Base-by-base conservation (phyloP, 2,888 invertebrate genomes). In the Cephus spinipes region DNA sequence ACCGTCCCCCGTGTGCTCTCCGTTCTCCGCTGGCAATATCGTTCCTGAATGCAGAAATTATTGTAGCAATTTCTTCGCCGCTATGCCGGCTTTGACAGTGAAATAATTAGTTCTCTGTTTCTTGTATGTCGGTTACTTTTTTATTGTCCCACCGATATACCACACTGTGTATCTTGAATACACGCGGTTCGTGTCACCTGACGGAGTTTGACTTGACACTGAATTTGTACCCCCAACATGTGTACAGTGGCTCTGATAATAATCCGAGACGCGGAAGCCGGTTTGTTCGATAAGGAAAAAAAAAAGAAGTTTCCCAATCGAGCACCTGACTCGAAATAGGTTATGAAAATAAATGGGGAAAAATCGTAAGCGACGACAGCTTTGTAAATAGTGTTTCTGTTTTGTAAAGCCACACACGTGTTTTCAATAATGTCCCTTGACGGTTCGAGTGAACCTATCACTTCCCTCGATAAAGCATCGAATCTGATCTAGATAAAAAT, bases 31-130 rank as follows among this genome's bases (percentile, higher is more conserved):
- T n/a, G 23, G 74, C 33, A 32, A 74, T 74, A 36, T 74, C 74
- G 36, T 11, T 3, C 35, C 35, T 74, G 74, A 74, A 74, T 74
- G 74, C 35, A 74, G 74, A 74, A 74, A 74, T 74, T 74, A 74
- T 74, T 74, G 74, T 74, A 74, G 74, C 74, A 74, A 74, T 74
- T 74, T 33, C 74, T 74, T 74, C 74, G 74, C 31, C 74, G 33
- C 11, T 74, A 15, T 36, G 74, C 31, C 71, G 31, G 32, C 71
- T 71, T 71, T 71, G 71, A 71, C 71, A 33, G 31, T 33, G 9
- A 71, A 71, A 31, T 71, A 30, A 71, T 71, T 31, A 31, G 71
- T 33, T 71, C 31, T 23, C 71, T 31, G 23, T 23, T n/a, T 71
- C 71, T 2, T 31, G 12, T 12, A 31, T 71, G 71, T 71, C 31